Evolutionary conservation across 2,113 vertebrate species (phyloP).

Genomic region (Zosterops lateralis): DNA sequence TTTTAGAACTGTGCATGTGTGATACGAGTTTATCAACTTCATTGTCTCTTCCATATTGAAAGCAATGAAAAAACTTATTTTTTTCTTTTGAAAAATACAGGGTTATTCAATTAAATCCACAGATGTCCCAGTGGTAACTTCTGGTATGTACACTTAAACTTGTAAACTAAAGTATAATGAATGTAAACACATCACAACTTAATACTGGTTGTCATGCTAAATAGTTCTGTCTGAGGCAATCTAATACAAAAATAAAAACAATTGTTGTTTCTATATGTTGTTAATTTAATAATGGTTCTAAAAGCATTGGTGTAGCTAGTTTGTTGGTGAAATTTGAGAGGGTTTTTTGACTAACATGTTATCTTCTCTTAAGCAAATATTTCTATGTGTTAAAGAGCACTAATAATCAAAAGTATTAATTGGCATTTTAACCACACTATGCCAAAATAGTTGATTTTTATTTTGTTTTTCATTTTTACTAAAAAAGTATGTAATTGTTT

Average conservation of each 20-base stretch:
- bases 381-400: neutral
- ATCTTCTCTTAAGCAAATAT: neutral
- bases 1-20: neutral
- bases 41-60: neutral
- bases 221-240: neutral
- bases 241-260: neutral
- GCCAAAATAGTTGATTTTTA: neutral
- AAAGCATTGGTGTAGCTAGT: neutral
- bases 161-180: neutral
- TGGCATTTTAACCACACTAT: neutral
- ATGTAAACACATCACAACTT: neutral
- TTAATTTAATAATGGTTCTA: neutral
- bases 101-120: constrained; percentile 28
- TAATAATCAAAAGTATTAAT: neutral
- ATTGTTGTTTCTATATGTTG: neutral
- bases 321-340: neutral
- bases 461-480: neutral
- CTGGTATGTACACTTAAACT: constrained; percentile 62
- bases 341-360: neutral
- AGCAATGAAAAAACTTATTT: neutral
- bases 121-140: neutral
- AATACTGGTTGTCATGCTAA: neutral
- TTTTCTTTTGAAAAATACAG: constrained; percentile 55
- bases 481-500: neutral
- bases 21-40: neutral